phyloP scores from a whole-genome alignment of 2,888 invertebrate species.

The Siphlonurus alternatus region DNA sequence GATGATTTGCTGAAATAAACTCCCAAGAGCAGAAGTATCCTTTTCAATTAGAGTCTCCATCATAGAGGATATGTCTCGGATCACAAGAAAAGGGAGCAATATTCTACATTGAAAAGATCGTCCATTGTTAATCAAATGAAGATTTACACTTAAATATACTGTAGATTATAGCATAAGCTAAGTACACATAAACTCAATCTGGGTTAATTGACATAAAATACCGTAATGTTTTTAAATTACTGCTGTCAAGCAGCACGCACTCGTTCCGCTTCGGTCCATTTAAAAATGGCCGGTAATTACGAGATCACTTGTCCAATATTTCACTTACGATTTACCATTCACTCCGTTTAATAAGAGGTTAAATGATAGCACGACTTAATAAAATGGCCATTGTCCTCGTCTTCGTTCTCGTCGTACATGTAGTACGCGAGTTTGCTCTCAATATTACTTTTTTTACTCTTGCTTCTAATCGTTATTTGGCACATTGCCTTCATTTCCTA shows the following conservation, averaged over 20 bases:
- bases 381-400: not conserved
- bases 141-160: not conserved
- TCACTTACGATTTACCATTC: not conserved
- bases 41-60: conserved; percentile 20
- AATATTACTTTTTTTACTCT: not conserved
- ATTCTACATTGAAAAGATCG: not conserved
- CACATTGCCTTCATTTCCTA: not conserved
- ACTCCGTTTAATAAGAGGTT: not conserved
- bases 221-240: not conserved
- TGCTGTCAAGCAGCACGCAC: not conserved
- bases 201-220: not conserved
- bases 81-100: too few species aligned
- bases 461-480: not conserved
- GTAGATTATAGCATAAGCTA: not conserved
- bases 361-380: not conserved
- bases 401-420: not conserved
- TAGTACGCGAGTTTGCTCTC: not conserved
- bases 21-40: conserved; percentile 81
- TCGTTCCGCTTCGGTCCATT: not conserved
- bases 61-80: too few species aligned
- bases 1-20: conserved; percentile 87
- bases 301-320: not conserved
- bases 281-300: not conserved
- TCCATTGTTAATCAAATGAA: not conserved
- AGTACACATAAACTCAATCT: not conserved